Percentiles rank a stretch among this genome's conserved stretches.
These are phyloP conservation scores for Adoxophyes honmai DNA, from an alignment of 1,140 invertebrate genomes.

Conservation along the genomic window DNA sequence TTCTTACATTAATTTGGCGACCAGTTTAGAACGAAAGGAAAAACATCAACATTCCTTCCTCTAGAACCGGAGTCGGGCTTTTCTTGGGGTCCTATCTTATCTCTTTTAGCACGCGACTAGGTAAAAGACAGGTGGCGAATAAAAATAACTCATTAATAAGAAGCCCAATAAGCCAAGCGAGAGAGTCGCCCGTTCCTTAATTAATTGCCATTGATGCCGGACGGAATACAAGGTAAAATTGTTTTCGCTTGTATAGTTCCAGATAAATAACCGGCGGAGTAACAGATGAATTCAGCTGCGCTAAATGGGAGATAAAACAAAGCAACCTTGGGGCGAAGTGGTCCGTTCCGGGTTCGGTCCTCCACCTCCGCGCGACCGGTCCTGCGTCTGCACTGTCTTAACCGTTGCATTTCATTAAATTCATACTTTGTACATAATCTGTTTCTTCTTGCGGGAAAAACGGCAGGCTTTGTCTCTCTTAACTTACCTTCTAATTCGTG, in stretches of 20 bases:
- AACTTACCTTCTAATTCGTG: too few species aligned
- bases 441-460: too few species aligned
- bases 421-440: too few species aligned
- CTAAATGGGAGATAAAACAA: constrained; percentile 31
- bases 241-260: not conserved
- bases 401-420: not conserved
- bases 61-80: not conserved
- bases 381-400: constrained; percentile 23
- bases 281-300: constrained; percentile 16
- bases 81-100: constrained; percentile 16
- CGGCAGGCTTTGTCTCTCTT: too few species aligned
- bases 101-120: constrained; percentile 18
- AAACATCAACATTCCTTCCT: constrained; percentile 8
- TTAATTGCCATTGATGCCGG: too few species aligned
- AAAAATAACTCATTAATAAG: too few species aligned
- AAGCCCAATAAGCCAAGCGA: too few species aligned
- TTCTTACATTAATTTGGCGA: constrained; percentile 58
- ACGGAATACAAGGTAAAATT: too few species aligned
- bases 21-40: constrained; percentile 32
- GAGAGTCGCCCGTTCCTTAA: too few species aligned
- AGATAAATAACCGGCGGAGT: not conserved
- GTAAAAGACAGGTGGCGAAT: too few species aligned
- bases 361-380: constrained; percentile 23
- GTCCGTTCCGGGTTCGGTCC: constrained; percentile 60
- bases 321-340: constrained; percentile 55